Evolutionary conservation across 2,113 vertebrate species (phyloP), one percentile per base, ranked within the genome.

Genomic region (Myotis brandtii): DNA sequence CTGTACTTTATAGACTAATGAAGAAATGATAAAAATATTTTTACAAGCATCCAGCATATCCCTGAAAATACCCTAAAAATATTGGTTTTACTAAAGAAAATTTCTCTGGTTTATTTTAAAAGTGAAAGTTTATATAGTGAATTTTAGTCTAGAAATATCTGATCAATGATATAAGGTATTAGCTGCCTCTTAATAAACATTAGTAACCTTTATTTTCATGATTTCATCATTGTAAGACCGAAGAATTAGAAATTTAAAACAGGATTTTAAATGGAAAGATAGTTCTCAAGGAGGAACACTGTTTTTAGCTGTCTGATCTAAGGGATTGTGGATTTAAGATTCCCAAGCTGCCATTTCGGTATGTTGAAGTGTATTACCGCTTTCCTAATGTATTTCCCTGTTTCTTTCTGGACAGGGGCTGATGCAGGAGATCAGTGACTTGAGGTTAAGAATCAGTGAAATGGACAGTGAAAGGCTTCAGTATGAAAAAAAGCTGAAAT

Each of bases 401-500:
- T 96, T 96, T 62, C 16, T 89, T 86, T 91, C 70, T 20, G 75
- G 79, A 91, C 96, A 99, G 99, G 99, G 99, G 87, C 98, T 99
- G 93, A 98, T 99, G 93, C 99, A 99, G 94, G 99, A 99, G 98
- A 99, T 99, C 82, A 99, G 97, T 69, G 99, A 99, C 56, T 98
- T 99, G 96, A 99, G 99, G 84, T 98, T 99, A 96, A 99, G 99
- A 97, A 93, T 99, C 94, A 99, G 98, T 87, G 99, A 99, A 62
- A 99, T 99, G 99, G 99, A 99, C 95, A 99, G 89, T 90, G 99
- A 99, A 95, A 99, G 99, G 96, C 96, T 99, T 67, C 99, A 99
- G 92, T 99, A 99, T 75, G 99, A 99, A 97, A 99, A 99, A 98
- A 99, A 99, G 93, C 98, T 99, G 46, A 99, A 99, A 97, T 99